phyloP scores from a whole-genome alignment of 2,113 vertebrate genomes.

The Hippocampus comes region DNA sequence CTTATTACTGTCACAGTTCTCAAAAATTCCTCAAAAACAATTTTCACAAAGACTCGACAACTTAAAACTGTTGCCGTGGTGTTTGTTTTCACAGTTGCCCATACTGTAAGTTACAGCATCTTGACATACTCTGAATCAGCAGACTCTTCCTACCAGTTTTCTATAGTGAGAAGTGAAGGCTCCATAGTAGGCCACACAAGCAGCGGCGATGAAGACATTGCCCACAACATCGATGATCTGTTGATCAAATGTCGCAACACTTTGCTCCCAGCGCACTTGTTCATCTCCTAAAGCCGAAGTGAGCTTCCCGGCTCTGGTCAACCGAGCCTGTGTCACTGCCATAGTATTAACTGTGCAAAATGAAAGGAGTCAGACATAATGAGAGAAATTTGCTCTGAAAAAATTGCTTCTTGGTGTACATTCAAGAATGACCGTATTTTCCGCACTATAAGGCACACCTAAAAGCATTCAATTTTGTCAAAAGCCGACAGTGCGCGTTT shows the following conservation, averaged over 20 bases:
- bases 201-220: slow-evolving; percentile 83
- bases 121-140: background rate
- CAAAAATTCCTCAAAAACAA: no score
- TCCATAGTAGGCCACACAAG: slow-evolving; percentile 82
- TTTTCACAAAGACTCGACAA: no score
- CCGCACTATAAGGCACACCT: no score
- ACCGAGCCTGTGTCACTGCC: slow-evolving; percentile 76
- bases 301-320: slow-evolving; percentile 76
- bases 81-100: background rate
- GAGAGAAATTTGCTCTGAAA: no score
- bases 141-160: slow-evolving; percentile 64
- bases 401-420: background rate
- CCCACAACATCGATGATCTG: slow-evolving; percentile 79
- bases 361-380: background rate
- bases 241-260: slow-evolving; percentile 72
- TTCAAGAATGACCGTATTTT: background rate
- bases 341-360: slow-evolving; percentile 70
- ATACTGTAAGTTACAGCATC: background rate
- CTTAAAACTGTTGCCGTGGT: background rate
- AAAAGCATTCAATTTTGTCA: no score
- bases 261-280: slow-evolving; percentile 82
- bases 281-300: slow-evolving; percentile 78
- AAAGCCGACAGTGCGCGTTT: no score
- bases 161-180: slow-evolving; percentile 82
- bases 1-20: no score